These are phyloP conservation scores for Ephialtes manifestator DNA, from an alignment of 2,888 invertebrate species.

Conservation along the genomic window DNA sequence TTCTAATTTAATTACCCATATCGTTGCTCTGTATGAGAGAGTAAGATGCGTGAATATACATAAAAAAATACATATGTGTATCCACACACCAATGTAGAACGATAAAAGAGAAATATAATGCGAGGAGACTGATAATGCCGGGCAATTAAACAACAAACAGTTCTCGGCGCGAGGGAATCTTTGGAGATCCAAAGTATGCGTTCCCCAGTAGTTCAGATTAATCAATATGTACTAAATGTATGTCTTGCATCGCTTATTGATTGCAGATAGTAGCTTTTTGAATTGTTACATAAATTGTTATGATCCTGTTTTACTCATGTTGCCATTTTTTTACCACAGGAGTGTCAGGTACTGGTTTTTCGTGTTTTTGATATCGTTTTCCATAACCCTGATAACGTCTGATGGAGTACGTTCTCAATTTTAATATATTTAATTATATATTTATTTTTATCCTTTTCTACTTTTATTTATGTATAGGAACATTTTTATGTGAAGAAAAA, in stretches of 20 bases:
- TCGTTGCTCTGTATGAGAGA: constrained; percentile 21
- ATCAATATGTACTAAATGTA: neutral
- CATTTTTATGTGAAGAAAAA: too few species aligned
- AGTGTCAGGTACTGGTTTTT: neutral
- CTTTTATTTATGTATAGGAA: neutral
- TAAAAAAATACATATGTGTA: neutral
- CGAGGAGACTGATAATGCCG: constrained; percentile 24
- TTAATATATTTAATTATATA: neutral
- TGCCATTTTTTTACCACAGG: neutral
- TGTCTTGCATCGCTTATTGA: neutral
- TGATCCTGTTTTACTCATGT: neutral
- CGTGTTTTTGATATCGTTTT: neutral
- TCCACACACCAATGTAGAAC: neutral
- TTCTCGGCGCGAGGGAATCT: constrained; percentile 20
- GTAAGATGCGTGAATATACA: neutral
- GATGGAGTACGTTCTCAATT: neutral
- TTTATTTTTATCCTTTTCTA: neutral
- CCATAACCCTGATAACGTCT: neutral
- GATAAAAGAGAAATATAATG: constrained; percentile 34
- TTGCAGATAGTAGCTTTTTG: neutral
- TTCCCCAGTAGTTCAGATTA: neutral
- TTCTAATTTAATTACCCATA: constrained; percentile 68
- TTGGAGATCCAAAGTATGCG: neutral
- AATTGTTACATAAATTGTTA: neutral
- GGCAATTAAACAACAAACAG: constrained; percentile 57